Evolutionary conservation across 2,888 invertebrate species (phyloP).

Genomic region (Tanytarsus gracilentus): DNA sequence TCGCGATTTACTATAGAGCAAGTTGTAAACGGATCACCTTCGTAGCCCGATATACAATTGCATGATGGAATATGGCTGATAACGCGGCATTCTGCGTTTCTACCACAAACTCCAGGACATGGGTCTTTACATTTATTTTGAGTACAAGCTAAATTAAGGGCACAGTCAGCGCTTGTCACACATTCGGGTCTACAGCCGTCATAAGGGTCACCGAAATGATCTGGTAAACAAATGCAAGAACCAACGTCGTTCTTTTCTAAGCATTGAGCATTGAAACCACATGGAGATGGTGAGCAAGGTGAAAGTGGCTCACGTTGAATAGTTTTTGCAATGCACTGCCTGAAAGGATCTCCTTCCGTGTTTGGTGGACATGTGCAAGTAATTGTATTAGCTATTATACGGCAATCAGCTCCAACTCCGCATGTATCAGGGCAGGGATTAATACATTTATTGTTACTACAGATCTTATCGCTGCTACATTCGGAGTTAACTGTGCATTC

Average conservation of each 20-base stretch:
- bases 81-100: slow-evolving; percentile 72
- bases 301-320: slow-evolving; percentile 53
- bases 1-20: slow-evolving; percentile 41
- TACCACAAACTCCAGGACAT: slow-evolving; percentile 77
- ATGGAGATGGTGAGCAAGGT: slow-evolving; percentile 79
- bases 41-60: slow-evolving; percentile 60
- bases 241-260: slow-evolving; percentile 68
- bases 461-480: slow-evolving; percentile 66
- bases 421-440: slow-evolving; percentile 78
- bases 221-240: slow-evolving; percentile 68
- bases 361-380: slow-evolving; percentile 69
- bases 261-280: slow-evolving; percentile 74
- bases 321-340: slow-evolving; percentile 59
- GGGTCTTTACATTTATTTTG: slow-evolving; percentile 78
- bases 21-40: slow-evolving; percentile 62
- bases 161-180: slow-evolving; percentile 75
- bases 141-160: slow-evolving; percentile 71
- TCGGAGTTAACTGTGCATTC: slow-evolving; percentile 76
- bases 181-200: slow-evolving; percentile 82
- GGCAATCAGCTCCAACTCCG: slow-evolving; percentile 69
- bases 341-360: slow-evolving; percentile 73
- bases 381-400: slow-evolving; percentile 69
- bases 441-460: slow-evolving; percentile 68
- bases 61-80: slow-evolving; percentile 82
- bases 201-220: slow-evolving; percentile 77